phyloP scores from a whole-genome alignment of 2,888 invertebrate genomes.

The Napeogenes sylphis region DNA sequence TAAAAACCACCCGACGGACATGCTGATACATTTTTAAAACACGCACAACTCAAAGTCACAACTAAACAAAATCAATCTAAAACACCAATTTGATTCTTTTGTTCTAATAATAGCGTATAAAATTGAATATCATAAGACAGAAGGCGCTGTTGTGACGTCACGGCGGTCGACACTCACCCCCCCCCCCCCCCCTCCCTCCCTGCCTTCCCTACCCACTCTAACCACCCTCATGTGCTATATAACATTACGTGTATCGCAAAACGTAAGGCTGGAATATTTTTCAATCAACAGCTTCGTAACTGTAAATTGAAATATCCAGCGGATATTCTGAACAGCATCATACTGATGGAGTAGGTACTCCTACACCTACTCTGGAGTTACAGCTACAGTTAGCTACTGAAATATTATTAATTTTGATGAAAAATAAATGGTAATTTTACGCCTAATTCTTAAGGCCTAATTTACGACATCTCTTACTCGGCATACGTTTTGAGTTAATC shows the following conservation, averaged over 20 bases:
- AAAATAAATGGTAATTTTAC: too few relatives aligned
- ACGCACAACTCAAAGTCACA: too few relatives aligned
- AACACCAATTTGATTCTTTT: background rate
- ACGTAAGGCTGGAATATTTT: slow-evolving; percentile 13
- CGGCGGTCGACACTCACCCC: slow-evolving; percentile 10
- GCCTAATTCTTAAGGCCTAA: too few relatives aligned
- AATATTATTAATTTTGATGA: too few relatives aligned
- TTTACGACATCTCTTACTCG: too few relatives aligned
- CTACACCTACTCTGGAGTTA: background rate
- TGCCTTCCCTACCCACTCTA: too few relatives aligned
- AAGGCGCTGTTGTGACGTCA: slow-evolving; percentile 11
- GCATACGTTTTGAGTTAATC: too few relatives aligned
- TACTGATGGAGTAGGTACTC: slow-evolving; percentile 10
- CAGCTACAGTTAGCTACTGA: too few relatives aligned
- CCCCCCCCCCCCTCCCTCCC: slow-evolving; percentile 7
- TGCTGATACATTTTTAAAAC: too few relatives aligned
- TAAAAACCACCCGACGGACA: too few relatives aligned
- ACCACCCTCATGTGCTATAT: slow-evolving; percentile 5
- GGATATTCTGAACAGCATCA: slow-evolving; percentile 18
- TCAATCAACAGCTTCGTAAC: slow-evolving; percentile 16
- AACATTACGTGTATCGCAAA: slow-evolving; percentile 12
- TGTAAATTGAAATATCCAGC: slow-evolving; percentile 11
- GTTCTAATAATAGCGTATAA: background rate
- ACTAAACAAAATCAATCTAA: too few relatives aligned
- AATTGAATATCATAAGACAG: background rate